A percentile compares a stretch with the other conserved stretches of the same genome.
These are phyloP conservation scores for Epizoanthus stellaris DNA, from an alignment of 92 coral and sea anemone species.

Conservation along the genomic window DNA sequence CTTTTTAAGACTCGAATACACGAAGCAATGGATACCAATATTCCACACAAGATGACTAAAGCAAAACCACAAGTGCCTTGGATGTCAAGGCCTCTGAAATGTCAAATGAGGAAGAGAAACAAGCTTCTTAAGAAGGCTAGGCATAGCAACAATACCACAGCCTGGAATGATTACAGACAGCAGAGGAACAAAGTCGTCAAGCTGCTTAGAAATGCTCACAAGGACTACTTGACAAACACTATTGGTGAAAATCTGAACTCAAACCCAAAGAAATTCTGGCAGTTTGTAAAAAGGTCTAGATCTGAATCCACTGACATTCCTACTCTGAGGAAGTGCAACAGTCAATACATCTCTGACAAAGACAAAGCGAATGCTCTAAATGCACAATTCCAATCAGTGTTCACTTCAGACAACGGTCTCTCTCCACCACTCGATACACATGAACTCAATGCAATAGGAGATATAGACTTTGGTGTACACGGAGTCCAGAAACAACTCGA, in stretches of 20 bases:
- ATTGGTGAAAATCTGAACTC: background rate
- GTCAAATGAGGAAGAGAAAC: conserved; percentile 18
- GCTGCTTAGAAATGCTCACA: conserved; percentile 31
- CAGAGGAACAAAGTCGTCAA: conserved; percentile 46
- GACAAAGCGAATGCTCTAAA: conserved; percentile 2
- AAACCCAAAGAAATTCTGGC: conserved; percentile 49
- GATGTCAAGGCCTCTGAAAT: conserved; percentile 6
- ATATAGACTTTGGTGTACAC: background rate
- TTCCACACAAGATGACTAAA: conserved; percentile 6
- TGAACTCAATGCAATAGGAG: conserved; percentile 3
- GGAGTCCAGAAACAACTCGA: conserved; percentile 24
- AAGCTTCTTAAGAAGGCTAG: background rate
- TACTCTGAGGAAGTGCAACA: conserved; percentile 9
- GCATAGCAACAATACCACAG: conserved; percentile 16
- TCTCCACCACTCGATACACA: conserved; percentile 17
- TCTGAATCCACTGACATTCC: conserved; percentile 27
- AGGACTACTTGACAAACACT: conserved; percentile 28
- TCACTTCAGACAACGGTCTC: background rate
- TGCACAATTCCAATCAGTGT: conserved; percentile 15
- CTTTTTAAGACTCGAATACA: background rate
- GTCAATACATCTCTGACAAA: background rate
- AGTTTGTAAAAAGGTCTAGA: conserved; percentile 27
- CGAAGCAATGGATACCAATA: background rate
- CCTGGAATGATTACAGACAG: conserved; percentile 37
- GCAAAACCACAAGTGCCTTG: conserved; percentile 20